Conservation (phyloP, 1,140 invertebrate genomes). For the Sinella curviseta region DNA sequence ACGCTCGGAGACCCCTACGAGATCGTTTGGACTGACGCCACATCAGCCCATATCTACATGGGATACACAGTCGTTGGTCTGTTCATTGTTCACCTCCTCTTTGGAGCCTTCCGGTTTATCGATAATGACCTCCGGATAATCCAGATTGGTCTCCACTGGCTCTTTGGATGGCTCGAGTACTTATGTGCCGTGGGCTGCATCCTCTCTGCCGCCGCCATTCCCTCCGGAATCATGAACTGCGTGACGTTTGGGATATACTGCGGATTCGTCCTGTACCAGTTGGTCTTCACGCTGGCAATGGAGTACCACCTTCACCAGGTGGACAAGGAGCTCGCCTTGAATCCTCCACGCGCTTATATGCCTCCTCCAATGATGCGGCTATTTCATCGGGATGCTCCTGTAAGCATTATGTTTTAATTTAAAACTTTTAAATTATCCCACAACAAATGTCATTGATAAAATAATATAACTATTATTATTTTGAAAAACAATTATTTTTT, state of each 20-base stretch:
- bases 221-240: background rate
- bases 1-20: background rate
- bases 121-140: background rate
- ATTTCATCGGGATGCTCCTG: conserved; percentile 27
- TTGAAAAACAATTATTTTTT: too few species aligned
- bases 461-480: background rate
- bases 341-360: background rate
- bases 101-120: background rate
- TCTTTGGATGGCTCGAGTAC: conserved; percentile 27
- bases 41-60: background rate
- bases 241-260: background rate
- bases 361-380: conserved; percentile 22
- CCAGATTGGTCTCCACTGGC: conserved; percentile 18
- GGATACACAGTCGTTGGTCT: background rate
- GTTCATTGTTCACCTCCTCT: background rate
- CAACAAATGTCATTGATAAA: background rate
- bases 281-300: background rate
- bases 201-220: background rate
- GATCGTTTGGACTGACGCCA: background rate
- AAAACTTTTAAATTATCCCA: background rate
- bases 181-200: background rate
- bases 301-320: background rate
- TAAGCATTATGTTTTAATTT: background rate
- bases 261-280: background rate
- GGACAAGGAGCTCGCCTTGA: background rate